Percentiles rank a stretch among this genome's conserved stretches.
phyloP scores from a whole-genome alignment of 1,140 invertebrate species.

The Drosophila melanica region DNA sequence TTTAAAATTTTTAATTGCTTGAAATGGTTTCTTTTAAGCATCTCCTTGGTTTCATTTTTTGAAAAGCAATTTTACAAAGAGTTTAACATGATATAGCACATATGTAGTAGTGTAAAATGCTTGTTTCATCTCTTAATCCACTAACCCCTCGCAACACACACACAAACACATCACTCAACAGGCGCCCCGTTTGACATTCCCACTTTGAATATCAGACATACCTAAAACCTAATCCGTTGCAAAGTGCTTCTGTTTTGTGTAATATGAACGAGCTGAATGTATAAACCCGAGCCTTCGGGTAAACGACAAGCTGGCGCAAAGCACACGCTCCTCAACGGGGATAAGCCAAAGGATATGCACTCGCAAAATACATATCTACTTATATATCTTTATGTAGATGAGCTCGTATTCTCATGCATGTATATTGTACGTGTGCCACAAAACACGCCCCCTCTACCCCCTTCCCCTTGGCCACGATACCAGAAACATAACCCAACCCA shows the following conservation, averaged over 20 bases:
- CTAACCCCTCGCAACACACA: slow-evolving; percentile 33
- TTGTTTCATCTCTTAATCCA: slow-evolving; percentile 57
- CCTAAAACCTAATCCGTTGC: slow-evolving; percentile 63
- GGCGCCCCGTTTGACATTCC: not conserved
- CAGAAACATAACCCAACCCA: not conserved
- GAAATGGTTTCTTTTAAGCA: slow-evolving; percentile 4
- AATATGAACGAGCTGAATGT: slow-evolving; percentile 62
- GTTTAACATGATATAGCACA: slow-evolving; percentile 14
- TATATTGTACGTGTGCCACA: slow-evolving; percentile 26
- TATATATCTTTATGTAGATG: slow-evolving; percentile 35
- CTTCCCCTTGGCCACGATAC: too few relatives aligned
- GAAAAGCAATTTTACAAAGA: not conserved
- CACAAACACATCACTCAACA: slow-evolving; percentile 9
- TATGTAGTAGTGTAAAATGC: slow-evolving; percentile 1
- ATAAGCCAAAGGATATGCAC: slow-evolving; percentile 66
- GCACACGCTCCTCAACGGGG: slow-evolving; percentile 48
- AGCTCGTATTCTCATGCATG: slow-evolving; percentile 25
- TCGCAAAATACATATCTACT: slow-evolving; percentile 4
- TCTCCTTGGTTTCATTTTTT: not conserved
- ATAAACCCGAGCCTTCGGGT: slow-evolving; percentile 45
- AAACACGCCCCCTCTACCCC: not conserved
- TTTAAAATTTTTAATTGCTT: slow-evolving; percentile 1
- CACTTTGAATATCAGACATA: slow-evolving; percentile 31
- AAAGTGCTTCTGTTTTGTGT: slow-evolving; percentile 71
- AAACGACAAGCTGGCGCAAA: slow-evolving; percentile 41